Conservation (phyloP, 1,140 invertebrate species). For the Trichomalopsis sarcophagae region DNA sequence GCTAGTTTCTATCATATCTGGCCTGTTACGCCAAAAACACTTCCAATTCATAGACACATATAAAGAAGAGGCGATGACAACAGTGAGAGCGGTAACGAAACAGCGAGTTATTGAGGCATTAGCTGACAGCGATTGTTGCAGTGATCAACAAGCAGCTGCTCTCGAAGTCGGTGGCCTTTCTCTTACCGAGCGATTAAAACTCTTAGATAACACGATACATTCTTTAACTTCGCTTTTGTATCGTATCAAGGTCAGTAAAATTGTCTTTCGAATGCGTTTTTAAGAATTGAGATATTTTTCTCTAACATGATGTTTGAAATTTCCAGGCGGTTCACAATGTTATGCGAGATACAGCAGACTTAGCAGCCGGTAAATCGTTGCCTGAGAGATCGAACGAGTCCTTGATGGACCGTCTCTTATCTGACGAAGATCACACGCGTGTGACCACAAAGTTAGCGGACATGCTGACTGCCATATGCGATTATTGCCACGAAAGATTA, state of each 20-base stretch:
- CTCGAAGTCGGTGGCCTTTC: slow-evolving; percentile 76
- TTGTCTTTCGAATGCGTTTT: neutral
- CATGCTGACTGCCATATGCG: slow-evolving; percentile 86
- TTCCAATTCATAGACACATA: slow-evolving; percentile 92
- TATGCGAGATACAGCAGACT: slow-evolving; percentile 80
- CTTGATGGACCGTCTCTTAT: slow-evolving; percentile 82
- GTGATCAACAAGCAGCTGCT: slow-evolving; percentile 72
- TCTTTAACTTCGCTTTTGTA: slow-evolving; percentile 75
- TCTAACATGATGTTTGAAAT: slow-evolving; percentile 26
- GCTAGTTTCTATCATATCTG: slow-evolving; percentile 91
- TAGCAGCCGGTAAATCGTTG: slow-evolving; percentile 74
- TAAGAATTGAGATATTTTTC: neutral
- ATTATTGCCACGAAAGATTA: slow-evolving; percentile 94
- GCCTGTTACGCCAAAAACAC: slow-evolving; percentile 89
- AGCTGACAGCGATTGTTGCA: slow-evolving; percentile 79
- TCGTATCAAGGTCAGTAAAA: slow-evolving; percentile 77
- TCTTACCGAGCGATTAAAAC: slow-evolving; percentile 86
- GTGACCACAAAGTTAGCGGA: slow-evolving; percentile 84
- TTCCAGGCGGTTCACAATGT: slow-evolving; percentile 82
- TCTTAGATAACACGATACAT: slow-evolving; percentile 84
- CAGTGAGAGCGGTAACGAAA: slow-evolving; percentile 91
- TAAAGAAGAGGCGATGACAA: slow-evolving; percentile 91
- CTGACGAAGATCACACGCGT: slow-evolving; percentile 80
- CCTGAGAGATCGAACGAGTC: slow-evolving; percentile 65
- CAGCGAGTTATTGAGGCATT: slow-evolving; percentile 89